Evolutionary conservation across 2,888 invertebrate species (phyloP).

Genomic region (Ichneumoninae sp.): DNA sequence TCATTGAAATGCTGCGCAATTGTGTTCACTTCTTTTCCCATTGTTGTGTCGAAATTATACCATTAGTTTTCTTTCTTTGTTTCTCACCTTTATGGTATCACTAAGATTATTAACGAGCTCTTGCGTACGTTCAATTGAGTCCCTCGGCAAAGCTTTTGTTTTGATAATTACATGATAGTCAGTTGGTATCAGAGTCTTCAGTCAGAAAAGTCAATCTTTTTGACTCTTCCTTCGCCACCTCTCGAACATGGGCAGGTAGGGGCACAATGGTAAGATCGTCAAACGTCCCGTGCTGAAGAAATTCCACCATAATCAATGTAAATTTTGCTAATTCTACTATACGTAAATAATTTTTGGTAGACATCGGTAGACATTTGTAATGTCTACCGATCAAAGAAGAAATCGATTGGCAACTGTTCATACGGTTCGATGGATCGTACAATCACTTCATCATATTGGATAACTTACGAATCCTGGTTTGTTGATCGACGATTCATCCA

Average conservation of each 20-base stretch:
- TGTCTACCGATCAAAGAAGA: neutral
- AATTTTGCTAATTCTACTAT: neutral
- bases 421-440: neutral
- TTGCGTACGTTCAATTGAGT: neutral
- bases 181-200: neutral
- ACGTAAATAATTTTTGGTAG: neutral
- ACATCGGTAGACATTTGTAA: no score
- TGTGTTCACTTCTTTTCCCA: neutral
- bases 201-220: no score
- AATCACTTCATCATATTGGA: neutral
- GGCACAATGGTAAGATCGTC: neutral
- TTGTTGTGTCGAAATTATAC: neutral
- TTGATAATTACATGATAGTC: slow-evolving; percentile 22
- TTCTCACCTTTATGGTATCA: neutral
- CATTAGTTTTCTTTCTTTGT: neutral
- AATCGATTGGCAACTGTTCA: neutral
- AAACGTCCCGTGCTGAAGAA: slow-evolving; percentile 9
- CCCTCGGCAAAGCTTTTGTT: neutral
- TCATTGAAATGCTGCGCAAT: neutral
- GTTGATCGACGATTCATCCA: neutral
- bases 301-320: neutral
- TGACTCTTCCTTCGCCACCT: neutral
- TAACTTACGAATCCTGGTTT: slow-evolving; percentile 11
- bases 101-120: no score
- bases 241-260: neutral